Percentiles rank a stretch among this genome's conserved stretches.
phyloP scores from a whole-genome alignment of 2,113 vertebrate species.

The Pristiophorus japonicus region DNA sequence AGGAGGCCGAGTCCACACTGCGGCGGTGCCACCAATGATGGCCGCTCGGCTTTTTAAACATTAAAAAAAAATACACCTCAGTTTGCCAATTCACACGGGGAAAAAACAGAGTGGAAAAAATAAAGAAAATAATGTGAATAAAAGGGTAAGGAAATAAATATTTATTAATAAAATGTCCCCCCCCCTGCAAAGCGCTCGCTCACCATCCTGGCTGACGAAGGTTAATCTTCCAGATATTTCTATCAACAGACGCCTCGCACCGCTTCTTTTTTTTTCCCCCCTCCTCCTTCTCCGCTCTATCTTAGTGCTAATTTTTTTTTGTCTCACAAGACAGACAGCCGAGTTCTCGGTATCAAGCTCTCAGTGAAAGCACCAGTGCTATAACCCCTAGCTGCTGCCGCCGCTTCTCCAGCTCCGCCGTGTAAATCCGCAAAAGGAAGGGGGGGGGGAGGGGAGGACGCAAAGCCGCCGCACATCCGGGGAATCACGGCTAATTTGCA shows the following conservation, averaged over 20 bases:
- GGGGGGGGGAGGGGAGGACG: neutral
- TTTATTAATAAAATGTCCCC: neutral
- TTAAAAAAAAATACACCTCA: neutral
- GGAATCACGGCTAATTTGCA: neutral
- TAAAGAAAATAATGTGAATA: neutral
- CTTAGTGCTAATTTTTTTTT: too few relatives aligned
- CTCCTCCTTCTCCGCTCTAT: too few relatives aligned
- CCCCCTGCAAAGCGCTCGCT: neutral
- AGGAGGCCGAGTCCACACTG: neutral
- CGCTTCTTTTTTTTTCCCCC: neutral
- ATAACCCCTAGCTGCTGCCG: neutral
- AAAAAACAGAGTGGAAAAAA: too few relatives aligned
- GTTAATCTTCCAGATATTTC: conserved; percentile 33
- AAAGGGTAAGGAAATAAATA: neutral
- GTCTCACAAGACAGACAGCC: too few relatives aligned
- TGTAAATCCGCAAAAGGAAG: neutral
- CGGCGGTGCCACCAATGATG: neutral
- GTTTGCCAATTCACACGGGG: neutral
- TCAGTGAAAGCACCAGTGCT: too few relatives aligned
- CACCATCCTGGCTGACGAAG: conserved; percentile 28
- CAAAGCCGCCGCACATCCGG: too few relatives aligned
- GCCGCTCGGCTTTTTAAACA: neutral
- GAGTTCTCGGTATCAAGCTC: too few relatives aligned
- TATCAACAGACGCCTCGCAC: neutral
- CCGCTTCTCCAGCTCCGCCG: neutral